These are phyloP conservation scores for Drosophila nannoptera DNA, from an alignment of 1,140 invertebrate genomes.

Conservation along the genomic window DNA sequence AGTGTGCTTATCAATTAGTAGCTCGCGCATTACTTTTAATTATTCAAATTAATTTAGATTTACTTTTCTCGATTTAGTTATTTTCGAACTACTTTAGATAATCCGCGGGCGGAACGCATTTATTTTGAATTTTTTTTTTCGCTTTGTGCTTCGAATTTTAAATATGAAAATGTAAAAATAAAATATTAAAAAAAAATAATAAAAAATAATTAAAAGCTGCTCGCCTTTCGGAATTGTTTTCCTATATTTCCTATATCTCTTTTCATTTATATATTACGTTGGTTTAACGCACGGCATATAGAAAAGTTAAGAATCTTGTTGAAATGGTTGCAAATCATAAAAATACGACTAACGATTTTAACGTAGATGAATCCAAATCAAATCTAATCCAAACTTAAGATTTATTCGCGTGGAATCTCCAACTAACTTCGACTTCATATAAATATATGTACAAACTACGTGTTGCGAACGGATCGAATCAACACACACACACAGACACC, in stretches of 20 bases:
- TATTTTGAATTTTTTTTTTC: slow-evolving; percentile 7
- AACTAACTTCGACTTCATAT: slow-evolving; percentile 26
- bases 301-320: slow-evolving; percentile 12
- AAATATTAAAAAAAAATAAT: not conserved
- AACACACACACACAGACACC: slow-evolving; percentile 12
- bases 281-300: slow-evolving; percentile 1
- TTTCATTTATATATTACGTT: not conserved
- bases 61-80: slow-evolving; percentile 8
- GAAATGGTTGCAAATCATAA: slow-evolving; percentile 54
- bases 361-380: slow-evolving; percentile 35
- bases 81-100: not conserved
- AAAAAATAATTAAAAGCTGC: too few relatives aligned
- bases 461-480: slow-evolving; percentile 49
- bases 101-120: slow-evolving; percentile 63
- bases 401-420: slow-evolving; percentile 27
- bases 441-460: slow-evolving; percentile 37
- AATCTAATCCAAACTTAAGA: slow-evolving; percentile 18
- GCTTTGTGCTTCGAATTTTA: not conserved
- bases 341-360: slow-evolving; percentile 62
- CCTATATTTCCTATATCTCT: too few relatives aligned
- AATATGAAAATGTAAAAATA: not conserved
- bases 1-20: not conserved
- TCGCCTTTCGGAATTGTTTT: too few relatives aligned
- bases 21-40: slow-evolving; percentile 4
- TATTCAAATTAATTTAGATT: slow-evolving; percentile 12